Evolutionary conservation across 2,113 vertebrate genomes (phyloP).

Genomic region (Eulacestoma nigropectus): DNA sequence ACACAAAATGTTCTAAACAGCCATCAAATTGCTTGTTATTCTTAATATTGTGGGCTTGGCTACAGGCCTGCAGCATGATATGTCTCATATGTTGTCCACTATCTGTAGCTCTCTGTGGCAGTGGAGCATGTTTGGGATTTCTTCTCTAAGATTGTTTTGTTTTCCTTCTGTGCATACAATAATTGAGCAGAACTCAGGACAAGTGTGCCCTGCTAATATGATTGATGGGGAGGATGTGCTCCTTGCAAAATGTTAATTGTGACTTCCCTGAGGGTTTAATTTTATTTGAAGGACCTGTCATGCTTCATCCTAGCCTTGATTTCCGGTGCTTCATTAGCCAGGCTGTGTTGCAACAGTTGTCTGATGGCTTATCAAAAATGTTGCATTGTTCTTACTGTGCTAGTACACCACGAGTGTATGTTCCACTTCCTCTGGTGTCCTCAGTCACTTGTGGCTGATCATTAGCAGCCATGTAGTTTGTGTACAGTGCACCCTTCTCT

Average conservation of each 20-base stretch:
- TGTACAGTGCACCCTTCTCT: neutral
- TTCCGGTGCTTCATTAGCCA: neutral
- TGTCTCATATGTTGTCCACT: neutral
- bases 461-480: neutral
- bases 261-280: neutral
- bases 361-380: neutral
- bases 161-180: neutral
- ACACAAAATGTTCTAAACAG: slow-evolving; percentile 11
- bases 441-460: neutral
- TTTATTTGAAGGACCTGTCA: neutral
- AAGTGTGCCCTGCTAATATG: neutral
- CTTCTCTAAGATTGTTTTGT: neutral
- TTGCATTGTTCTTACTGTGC: neutral
- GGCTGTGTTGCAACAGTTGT: neutral
- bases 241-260: neutral
- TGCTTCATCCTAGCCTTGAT: neutral
- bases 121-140: neutral
- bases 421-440: rapidly evolving
- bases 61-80: neutral
- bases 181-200: neutral
- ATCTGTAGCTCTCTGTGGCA: neutral
- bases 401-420: neutral
- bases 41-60: neutral
- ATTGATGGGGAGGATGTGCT: neutral
- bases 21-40: neutral